Conservation (phyloP, 2,797 vertebrate species). For the Gallinago nigripennis region DNA sequence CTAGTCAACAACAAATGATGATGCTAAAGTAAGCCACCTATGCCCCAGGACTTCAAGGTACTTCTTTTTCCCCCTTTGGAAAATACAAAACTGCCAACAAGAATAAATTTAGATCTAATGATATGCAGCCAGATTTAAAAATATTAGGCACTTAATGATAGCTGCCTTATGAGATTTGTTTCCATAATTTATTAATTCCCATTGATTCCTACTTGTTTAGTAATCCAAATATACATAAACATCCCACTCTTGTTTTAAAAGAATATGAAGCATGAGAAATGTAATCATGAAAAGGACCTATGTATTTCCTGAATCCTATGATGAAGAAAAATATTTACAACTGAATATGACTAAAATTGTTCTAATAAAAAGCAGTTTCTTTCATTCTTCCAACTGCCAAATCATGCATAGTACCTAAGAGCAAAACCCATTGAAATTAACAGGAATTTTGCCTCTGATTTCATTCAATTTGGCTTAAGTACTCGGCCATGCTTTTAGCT, state of each 20-base stretch:
- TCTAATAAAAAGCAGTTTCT: background rate
- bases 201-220: background rate
- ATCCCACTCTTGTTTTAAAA: background rate
- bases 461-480: background rate
- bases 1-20: background rate
- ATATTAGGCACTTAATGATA: background rate
- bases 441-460: background rate
- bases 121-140: background rate
- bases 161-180: background rate
- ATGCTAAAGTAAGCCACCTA: background rate
- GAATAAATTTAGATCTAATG: background rate
- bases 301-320: background rate
- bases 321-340: background rate
- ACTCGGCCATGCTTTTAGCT: background rate
- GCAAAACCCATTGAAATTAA: background rate
- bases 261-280: background rate
- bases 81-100: background rate
- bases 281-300: background rate
- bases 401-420: rapidly evolving
- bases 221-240: background rate
- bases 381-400: background rate
- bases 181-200: background rate
- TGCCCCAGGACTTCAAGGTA: background rate
- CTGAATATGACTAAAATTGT: background rate
- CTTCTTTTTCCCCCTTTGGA: background rate